A percentile compares a stretch with the other conserved stretches of the same genome.
These are phyloP conservation scores for Drosophila histrio DNA, from an alignment of 2,888 invertebrate species.

Conservation along the genomic window DNA sequence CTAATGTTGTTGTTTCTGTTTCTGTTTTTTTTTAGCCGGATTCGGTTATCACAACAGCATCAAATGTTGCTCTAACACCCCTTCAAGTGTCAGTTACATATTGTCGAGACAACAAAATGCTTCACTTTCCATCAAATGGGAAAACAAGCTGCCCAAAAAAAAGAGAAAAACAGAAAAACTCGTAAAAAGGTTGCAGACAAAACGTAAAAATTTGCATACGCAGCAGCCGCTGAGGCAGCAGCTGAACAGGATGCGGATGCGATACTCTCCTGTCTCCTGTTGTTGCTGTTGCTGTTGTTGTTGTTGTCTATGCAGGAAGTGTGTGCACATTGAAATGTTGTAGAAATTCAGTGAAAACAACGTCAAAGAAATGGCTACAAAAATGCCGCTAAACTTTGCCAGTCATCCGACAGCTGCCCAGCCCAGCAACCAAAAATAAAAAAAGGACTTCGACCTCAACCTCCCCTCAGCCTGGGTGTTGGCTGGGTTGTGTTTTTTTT, in stretches of 20 bases:
- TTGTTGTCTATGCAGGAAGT: slow-evolving; percentile 78
- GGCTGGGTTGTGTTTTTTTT: slow-evolving; percentile 19
- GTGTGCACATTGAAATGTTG: slow-evolving; percentile 61
- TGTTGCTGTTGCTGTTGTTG: slow-evolving; percentile 33
- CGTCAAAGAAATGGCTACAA: slow-evolving; percentile 63
- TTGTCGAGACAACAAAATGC: slow-evolving; percentile 77
- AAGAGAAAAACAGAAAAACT: slow-evolving; percentile 18
- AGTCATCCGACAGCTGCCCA: slow-evolving; percentile 65
- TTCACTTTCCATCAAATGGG: slow-evolving; percentile 64
- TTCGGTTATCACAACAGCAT: slow-evolving; percentile 70
- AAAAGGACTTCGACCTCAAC: slow-evolving; percentile 15
- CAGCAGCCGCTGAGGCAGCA: slow-evolving; percentile 56
- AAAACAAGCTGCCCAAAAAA: slow-evolving; percentile 34
- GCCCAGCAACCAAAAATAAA: background rate
- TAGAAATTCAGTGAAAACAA: slow-evolving; percentile 45
- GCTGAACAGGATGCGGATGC: slow-evolving; percentile 56
- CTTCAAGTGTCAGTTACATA: slow-evolving; percentile 79
- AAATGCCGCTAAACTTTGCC: slow-evolving; percentile 64
- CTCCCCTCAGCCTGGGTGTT: slow-evolving; percentile 31
- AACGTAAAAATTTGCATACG: slow-evolving; percentile 72
- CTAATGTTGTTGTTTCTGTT: slow-evolving; percentile 17
- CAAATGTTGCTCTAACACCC: slow-evolving; percentile 74
- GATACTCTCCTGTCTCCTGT: slow-evolving; percentile 42
- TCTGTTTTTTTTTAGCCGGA: slow-evolving; percentile 20
- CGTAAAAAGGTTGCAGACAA: slow-evolving; percentile 72